phyloP scores from a whole-genome alignment of 1,140 invertebrate genomes.

The Antheraea pernyi region DNA sequence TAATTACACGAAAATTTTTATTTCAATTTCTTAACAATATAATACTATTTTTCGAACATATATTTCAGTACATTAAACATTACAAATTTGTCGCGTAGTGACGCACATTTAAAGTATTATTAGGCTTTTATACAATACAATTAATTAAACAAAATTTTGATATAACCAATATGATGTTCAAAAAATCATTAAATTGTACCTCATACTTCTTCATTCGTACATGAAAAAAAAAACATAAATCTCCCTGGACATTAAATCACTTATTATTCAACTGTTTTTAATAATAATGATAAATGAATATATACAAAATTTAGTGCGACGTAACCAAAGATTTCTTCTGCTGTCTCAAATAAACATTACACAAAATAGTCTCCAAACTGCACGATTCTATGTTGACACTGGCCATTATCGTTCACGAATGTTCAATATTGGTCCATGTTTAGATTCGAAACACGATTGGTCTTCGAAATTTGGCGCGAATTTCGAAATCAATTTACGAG shows the following conservation, averaged over 20 bases:
- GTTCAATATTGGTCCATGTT: constrained; percentile 27
- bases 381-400: not conserved
- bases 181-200: too few relatives aligned
- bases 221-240: too few relatives aligned
- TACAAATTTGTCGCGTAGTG: not conserved
- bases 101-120: not conserved
- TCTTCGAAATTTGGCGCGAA: constrained; percentile 19
- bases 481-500: constrained; percentile 44
- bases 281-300: too few relatives aligned
- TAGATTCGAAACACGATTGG: not conserved
- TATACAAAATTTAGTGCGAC: not conserved
- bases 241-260: too few relatives aligned
- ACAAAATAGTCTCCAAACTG: constrained; percentile 1
- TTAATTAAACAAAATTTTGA: too few relatives aligned
- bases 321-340: not conserved
- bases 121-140: not conserved
- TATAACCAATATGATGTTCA: too few relatives aligned
- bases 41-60: not conserved
- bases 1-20: not conserved
- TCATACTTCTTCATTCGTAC: too few relatives aligned
- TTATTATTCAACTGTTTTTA: too few relatives aligned
- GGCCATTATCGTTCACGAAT: not conserved
- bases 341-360: not conserved
- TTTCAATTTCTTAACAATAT: constrained; percentile 1
- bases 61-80: not conserved